phyloP scores from a whole-genome alignment of 2,888 invertebrate genomes.

The Ectemnius cavifrons region DNA sequence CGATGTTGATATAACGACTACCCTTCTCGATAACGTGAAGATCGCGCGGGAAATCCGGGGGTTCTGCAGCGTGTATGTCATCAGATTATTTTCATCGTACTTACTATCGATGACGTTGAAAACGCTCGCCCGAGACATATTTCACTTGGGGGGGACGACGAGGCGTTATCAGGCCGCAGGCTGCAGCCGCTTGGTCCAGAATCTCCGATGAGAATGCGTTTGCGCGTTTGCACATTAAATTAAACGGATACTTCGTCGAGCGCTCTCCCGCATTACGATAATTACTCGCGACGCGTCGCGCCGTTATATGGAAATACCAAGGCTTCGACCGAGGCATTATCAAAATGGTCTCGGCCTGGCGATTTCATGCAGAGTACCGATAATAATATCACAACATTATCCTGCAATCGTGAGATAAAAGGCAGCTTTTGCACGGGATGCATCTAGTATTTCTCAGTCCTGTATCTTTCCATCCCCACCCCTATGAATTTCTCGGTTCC shows the following conservation, averaged over 20 bases:
- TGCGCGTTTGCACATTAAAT: conserved; percentile 51
- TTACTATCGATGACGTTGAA: not conserved
- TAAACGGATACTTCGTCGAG: conserved; percentile 51
- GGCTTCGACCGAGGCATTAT: conserved; percentile 38
- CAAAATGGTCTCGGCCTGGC: conserved; percentile 39
- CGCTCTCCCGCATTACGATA: conserved; percentile 55
- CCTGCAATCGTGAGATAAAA: not conserved
- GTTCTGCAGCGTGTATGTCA: conserved; percentile 80
- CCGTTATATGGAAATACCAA: conserved; percentile 44
- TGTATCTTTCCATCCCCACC: too few relatives aligned
- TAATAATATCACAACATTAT: conserved; percentile 41
- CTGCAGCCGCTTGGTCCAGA: conserved; percentile 27
- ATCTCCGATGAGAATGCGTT: conserved; percentile 13
- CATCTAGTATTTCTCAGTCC: too few relatives aligned
- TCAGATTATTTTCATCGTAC: conserved; percentile 16
- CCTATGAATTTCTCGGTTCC: too few relatives aligned
- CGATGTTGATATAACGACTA: conserved; percentile 89
- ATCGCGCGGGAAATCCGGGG: conserved; percentile 93
- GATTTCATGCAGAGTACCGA: conserved; percentile 34
- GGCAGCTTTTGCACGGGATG: too few relatives aligned
- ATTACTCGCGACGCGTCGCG: conserved; percentile 41
- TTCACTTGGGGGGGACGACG: conserved; percentile 39
- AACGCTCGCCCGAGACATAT: conserved; percentile 34
- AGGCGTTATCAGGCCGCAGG: conserved; percentile 9
- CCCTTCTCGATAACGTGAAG: conserved; percentile 91